Evolutionary conservation across 35 echinoderm and acorn worm genomes (phyloP), one percentile per base, ranked within the genome.

Genomic region (Heliocidaris erythrogramma): DNA sequence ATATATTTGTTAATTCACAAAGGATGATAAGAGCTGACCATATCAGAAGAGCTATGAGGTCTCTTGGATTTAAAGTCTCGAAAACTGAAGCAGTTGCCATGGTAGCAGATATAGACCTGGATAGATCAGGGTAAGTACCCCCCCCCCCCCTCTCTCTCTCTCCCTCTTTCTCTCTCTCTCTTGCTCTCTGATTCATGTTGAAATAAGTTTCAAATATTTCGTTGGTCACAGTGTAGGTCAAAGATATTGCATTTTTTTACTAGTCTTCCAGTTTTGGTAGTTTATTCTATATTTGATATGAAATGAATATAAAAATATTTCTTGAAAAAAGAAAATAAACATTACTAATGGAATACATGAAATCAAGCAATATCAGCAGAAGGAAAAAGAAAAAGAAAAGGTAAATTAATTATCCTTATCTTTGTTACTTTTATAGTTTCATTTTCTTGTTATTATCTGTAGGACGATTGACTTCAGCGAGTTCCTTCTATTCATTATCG

Each of bases 81-180:
- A 97, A 95, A 88, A 94, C 96, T 48, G 96, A 99, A 94, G 98
- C 98, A 18, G 90, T 91, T 92, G 98, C 96, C 89, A 99, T 99
- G 98, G 97, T 99, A 27, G 96, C 97, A 48, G 98, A 99, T 88
- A 97, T 99, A 86, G 98, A 99, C 94, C 90, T 99, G 24, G 96
- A 99, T n/a, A 98, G 90, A 94, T 95, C 94, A 32, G 97, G 97
- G 94, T 97, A 93, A 93, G 86, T 95, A 9, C 0, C 12, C 18
- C 27, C 61, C 13, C 50, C 50, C 8, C 5, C 0, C 10, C 11
- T 13, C 52, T 27, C 7, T 78, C 65, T 78, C 65, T 56, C 14
- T 56, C 52, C 9, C 14, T 56, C 14, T 56, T 11, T 11, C 14
- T 56, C 10, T 12, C 3, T 42, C 35, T 42, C 35, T 42, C 35